Percentiles rank a stretch among this genome's conserved stretches.
Conservation (phyloP, 2,888 invertebrate species). For the Diplolepis rosae region DNA sequence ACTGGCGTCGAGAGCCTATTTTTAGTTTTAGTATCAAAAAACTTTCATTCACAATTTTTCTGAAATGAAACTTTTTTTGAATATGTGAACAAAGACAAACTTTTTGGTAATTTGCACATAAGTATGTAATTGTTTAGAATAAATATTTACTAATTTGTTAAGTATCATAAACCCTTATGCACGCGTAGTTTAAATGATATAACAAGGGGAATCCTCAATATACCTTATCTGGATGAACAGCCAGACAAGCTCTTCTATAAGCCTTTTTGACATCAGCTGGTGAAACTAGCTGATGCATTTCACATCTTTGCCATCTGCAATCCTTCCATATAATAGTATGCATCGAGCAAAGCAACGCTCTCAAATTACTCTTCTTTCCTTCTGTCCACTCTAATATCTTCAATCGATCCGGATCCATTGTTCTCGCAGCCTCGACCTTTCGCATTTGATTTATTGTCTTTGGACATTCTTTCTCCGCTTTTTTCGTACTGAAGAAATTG, state of each 20-base stretch:
- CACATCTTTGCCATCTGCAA: conserved; percentile 92
- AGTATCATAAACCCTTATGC: too few species aligned
- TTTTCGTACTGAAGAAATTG: conserved; percentile 78
- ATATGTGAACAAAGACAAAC: too few species aligned
- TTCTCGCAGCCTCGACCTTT: conserved; percentile 87
- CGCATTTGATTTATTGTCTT: conserved; percentile 95
- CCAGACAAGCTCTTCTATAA: conserved; percentile 95
- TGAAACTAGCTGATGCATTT: conserved; percentile 95
- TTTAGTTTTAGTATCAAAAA: too few species aligned
- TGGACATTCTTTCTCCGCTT: conserved; percentile 84
- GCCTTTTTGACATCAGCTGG: conserved; percentile 96
- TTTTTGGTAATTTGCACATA: too few species aligned
- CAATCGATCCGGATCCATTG: conserved; percentile 94
- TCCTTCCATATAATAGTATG: conserved; percentile 95
- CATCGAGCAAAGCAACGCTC: conserved; percentile 95
- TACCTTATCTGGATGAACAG: conserved; percentile 99
- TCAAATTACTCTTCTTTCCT: conserved; percentile 96
- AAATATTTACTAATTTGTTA: too few species aligned
- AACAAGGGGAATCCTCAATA: conserved; percentile 8
- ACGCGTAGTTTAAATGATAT: conserved; percentile 6
- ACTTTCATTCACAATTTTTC: too few species aligned
- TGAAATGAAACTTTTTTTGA: too few species aligned
- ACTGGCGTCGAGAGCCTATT: too few species aligned
- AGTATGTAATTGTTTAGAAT: too few species aligned
- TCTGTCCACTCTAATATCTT: conserved; percentile 90